Conservation (phyloP, 2,113 vertebrate species). For the Bambusicola thoracicus region DNA sequence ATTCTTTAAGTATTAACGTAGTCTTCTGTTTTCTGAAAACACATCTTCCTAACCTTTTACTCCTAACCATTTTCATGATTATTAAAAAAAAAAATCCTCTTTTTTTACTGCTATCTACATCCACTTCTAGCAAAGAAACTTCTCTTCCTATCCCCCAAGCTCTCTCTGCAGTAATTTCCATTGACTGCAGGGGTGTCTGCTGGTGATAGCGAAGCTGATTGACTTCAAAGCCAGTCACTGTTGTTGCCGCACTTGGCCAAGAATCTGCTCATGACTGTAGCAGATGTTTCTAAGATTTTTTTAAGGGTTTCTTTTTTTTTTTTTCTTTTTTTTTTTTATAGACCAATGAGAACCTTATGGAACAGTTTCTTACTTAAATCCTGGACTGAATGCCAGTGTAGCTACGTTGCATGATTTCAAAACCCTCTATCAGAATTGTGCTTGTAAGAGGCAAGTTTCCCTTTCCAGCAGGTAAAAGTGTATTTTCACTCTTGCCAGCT, state of each 20-base stretch:
- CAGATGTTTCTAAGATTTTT: slow-evolving; percentile 65
- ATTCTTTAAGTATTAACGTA: neutral
- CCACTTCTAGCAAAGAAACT: slow-evolving; percentile 13
- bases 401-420: slow-evolving; percentile 16
- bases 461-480: slow-evolving; percentile 54
- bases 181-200: slow-evolving; percentile 54
- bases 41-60: slow-evolving; percentile 14
- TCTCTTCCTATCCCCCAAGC: slow-evolving; percentile 41
- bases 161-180: slow-evolving; percentile 50
- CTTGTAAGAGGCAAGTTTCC: neutral
- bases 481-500: slow-evolving; percentile 31
- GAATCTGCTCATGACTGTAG: slow-evolving; percentile 57
- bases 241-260: slow-evolving; percentile 64
- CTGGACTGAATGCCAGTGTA: slow-evolving; percentile 53
- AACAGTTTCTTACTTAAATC: slow-evolving; percentile 54
- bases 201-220: slow-evolving; percentile 64
- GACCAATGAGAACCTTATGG: slow-evolving; percentile 65
- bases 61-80: neutral
- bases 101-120: neutral
- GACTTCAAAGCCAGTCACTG: slow-evolving; percentile 73
- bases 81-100: neutral
- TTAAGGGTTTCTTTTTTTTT: neutral
- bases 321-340: slow-evolving; percentile 19
- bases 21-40: neutral
- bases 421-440: slow-evolving; percentile 25